Evolutionary conservation across 2,888 invertebrate genomes (phyloP), one percentile per base, ranked within the genome.

Genomic region (Boloria euphrosyne): DNA sequence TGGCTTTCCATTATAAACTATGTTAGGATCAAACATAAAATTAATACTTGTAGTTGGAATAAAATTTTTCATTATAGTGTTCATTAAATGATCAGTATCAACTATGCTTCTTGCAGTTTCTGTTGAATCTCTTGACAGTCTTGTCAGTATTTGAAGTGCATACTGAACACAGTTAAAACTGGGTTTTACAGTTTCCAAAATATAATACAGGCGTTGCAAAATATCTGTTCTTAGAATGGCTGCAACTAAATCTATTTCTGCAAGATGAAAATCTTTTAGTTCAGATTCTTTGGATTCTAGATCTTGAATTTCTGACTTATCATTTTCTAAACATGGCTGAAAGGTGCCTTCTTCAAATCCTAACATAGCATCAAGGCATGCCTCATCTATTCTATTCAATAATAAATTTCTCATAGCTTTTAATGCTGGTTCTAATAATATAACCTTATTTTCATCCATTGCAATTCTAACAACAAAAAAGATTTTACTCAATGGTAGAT

Each of bases 251-350:
- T 98, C 97, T 43, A 95, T 93, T 89, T 97, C 97, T 10, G 96
- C 95, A 62, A 98, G 86, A 83, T 98, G 96, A 78, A 96, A 96
- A 87, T 98, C 98, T 79, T 97, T 97, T 72, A 97, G 93, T 67
- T 96, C 96, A 1, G 86, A 81, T 76, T 86, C 90, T 52, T 91
- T 86, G 65, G 93, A 91, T 46, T 93, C 92, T n/a, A 93, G 80
- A 74, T 94, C 93, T 66, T 92, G 82, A 72, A 93, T 93, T 77
- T 93, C 93, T 52, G 86, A 86, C 76, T 85, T 92, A 55, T 93
- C 91, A 83, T 91, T 90, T 73, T 90, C 89, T 49, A 94, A 73
- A 51, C 85, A 89, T 4, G 96, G 96, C 76, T 96, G 95, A 73
- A 93, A 83, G 71, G 93, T 84, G 22, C 94, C 95, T 82, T 94